A percentile compares a stretch with the other conserved stretches of the same genome.
These are phyloP conservation scores for Lottia gigantea DNA, from an alignment of 2,888 invertebrate genomes.

Conservation along the genomic window DNA sequence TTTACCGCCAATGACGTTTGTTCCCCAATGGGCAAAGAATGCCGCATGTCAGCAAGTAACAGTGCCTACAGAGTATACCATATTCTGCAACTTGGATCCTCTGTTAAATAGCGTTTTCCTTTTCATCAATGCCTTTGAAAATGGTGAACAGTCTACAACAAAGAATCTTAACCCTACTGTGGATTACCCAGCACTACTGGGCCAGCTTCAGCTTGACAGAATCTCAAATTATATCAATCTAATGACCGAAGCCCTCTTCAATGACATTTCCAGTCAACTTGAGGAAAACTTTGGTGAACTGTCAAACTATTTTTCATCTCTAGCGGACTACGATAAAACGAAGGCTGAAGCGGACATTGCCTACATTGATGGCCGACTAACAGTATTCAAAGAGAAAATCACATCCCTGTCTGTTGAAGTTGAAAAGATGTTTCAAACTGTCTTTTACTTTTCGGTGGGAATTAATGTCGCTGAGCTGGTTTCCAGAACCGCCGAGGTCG, in stretches of 20 bases:
- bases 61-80: background rate
- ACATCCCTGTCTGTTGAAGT: too few species aligned
- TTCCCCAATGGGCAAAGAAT: background rate
- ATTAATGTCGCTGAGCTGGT: too few species aligned
- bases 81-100: background rate
- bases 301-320: background rate
- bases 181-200: background rate
- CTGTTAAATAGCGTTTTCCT: background rate
- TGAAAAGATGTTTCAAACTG: too few species aligned
- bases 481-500: too few species aligned
- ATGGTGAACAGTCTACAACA: background rate
- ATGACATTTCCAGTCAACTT: background rate
- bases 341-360: too few species aligned
- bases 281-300: background rate
- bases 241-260: background rate
- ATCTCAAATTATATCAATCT: background rate
- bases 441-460: too few species aligned
- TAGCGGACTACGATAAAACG: background rate
- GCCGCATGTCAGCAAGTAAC: background rate
- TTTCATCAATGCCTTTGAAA: background rate
- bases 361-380: too few species aligned
- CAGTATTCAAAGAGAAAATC: too few species aligned
- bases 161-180: background rate
- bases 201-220: background rate
- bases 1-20: background rate